phyloP scores from a whole-genome alignment of 2,113 vertebrate genomes.

The Campylomormyrus numenius region DNA sequence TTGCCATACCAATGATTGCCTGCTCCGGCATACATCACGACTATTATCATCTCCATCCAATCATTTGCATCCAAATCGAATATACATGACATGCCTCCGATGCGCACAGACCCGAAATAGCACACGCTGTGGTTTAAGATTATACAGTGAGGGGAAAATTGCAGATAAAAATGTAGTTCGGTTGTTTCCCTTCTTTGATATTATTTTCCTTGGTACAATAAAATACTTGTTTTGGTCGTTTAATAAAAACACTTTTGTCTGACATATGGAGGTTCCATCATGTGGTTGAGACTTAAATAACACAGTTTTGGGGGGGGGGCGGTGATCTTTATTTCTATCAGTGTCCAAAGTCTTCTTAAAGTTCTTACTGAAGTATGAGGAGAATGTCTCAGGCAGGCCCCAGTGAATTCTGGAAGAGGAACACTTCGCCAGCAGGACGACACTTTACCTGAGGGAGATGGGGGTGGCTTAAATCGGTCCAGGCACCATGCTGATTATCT shows the following conservation, averaged over 20 bases:
- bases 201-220: slow-evolving; percentile 44
- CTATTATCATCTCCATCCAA: slow-evolving; percentile 50
- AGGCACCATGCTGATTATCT: slow-evolving; percentile 3
- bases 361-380: neutral
- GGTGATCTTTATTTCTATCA: slow-evolving; percentile 13
- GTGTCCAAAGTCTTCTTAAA: neutral
- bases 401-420: neutral
- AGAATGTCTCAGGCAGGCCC: neutral
- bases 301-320: neutral
- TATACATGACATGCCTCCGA: slow-evolving; percentile 42
- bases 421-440: neutral
- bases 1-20: slow-evolving; percentile 48
- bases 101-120: slow-evolving; percentile 43
- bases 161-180: slow-evolving; percentile 32
- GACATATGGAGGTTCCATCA: slow-evolving; percentile 44
- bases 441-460: neutral
- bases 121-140: slow-evolving; percentile 33
- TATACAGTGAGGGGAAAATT: slow-evolving; percentile 7
- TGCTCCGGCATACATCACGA: slow-evolving; percentile 47
- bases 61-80: slow-evolving; percentile 52
- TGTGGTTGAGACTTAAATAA: slow-evolving; percentile 27
- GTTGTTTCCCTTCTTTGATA: slow-evolving; percentile 39
- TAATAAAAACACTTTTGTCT: slow-evolving; percentile 47
- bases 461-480: neutral
- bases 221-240: slow-evolving; percentile 41